A percentile compares a stretch with the other conserved stretches of the same genome.
Evolutionary conservation across 2,113 vertebrate species (phyloP).

Genomic region (Recurvirostra avosetta): DNA sequence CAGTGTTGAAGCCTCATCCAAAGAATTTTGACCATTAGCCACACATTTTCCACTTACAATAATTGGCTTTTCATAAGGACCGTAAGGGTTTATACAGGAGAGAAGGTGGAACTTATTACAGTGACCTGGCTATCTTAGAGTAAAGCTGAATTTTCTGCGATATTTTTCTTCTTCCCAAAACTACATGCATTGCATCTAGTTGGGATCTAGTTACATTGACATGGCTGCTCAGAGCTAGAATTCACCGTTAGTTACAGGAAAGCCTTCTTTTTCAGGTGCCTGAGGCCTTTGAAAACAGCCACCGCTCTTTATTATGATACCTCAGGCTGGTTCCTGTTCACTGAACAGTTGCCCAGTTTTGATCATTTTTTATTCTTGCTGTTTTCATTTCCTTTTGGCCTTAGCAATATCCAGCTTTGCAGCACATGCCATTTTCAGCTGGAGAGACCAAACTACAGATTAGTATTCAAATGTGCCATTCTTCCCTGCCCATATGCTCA

Average conservation of each 20-base stretch:
- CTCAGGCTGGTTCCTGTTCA: background rate
- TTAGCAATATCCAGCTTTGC: background rate
- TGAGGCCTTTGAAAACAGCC: background rate
- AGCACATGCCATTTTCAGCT: background rate
- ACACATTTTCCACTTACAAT: background rate
- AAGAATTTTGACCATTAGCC: background rate
- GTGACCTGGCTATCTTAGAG: background rate
- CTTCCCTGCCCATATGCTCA: background rate
- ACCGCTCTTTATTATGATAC: background rate
- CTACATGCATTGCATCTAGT: background rate
- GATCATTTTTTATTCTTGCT: background rate
- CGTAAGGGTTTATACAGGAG: background rate
- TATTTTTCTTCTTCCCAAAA: background rate
- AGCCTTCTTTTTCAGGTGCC: background rate
- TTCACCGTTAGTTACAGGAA: background rate
- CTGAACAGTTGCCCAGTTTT: background rate
- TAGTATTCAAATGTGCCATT: background rate
- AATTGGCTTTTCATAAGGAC: background rate
- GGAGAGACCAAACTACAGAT: background rate
- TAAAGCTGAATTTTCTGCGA: background rate
- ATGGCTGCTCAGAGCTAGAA: background rate
- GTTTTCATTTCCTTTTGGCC: conserved; percentile 29
- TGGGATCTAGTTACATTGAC: background rate
- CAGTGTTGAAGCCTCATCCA: background rate
- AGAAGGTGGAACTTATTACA: background rate